Percentiles rank a stretch among this genome's conserved stretches.
Conservation (phyloP, 1,140 invertebrate species). For the Scaptomyza pallida region DNA sequence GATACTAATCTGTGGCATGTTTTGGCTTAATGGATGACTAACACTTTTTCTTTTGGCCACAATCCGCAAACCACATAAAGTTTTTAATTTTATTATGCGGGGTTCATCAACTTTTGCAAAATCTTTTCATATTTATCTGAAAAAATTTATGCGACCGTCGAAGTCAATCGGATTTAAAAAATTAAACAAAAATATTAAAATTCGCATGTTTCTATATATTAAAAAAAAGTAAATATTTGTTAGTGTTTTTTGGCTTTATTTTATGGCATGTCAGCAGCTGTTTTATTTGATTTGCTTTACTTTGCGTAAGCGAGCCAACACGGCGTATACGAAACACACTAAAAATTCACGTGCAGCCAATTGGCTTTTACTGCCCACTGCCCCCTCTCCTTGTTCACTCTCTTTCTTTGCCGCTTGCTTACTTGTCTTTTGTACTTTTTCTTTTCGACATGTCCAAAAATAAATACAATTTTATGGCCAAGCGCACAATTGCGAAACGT, state of each 20-base stretch:
- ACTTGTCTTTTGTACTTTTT: conserved; percentile 9
- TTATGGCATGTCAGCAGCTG: conserved; percentile 62
- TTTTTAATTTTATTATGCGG: conserved; percentile 58
- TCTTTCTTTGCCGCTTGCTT: neutral
- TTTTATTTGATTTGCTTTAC: no score
- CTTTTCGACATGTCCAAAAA: no score
- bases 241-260: no score
- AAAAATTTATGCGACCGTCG: no score
- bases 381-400: no score
- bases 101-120: conserved; percentile 43
- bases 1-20: conserved; percentile 46
- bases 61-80: conserved; percentile 62
- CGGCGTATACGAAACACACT: conserved; percentile 53
- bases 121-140: conserved; percentile 39
- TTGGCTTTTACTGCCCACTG: no score
- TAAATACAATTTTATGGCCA: conserved; percentile 19
- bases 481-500: conserved; percentile 34
- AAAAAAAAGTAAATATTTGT: conserved; percentile 14
- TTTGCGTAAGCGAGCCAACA: no score
- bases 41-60: conserved; percentile 31
- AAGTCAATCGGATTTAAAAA: no score
- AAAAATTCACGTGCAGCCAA: conserved; percentile 61
- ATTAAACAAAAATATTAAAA: no score
- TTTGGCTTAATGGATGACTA: conserved; percentile 59
- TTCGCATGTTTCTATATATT: neutral